Percentiles rank a stretch among this genome's conserved stretches.
phyloP scores from a whole-genome alignment of 1,140 invertebrate species.

The Apocrypta bakeri region DNA sequence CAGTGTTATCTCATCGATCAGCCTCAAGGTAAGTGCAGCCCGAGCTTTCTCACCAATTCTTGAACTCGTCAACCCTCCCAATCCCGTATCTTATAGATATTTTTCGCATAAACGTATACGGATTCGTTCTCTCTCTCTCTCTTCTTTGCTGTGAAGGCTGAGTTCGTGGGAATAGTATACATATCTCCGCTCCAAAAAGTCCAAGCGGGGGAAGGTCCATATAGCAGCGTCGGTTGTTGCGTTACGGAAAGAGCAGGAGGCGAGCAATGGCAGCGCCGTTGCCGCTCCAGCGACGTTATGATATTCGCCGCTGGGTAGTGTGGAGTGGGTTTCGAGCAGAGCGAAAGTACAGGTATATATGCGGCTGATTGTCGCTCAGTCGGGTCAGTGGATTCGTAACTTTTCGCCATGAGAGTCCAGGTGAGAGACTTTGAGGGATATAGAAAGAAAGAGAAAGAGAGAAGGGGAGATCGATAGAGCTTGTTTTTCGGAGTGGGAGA shows the following conservation, averaged over 20 bases:
- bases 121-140: too few relatives aligned
- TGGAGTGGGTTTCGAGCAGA: conserved; percentile 63
- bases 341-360: conserved; percentile 73
- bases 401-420: conserved; percentile 68
- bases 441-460: background rate
- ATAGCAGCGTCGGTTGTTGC: background rate
- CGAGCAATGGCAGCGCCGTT: conserved; percentile 47
- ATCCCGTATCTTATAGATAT: background rate
- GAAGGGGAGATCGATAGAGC: too few relatives aligned
- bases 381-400: conserved; percentile 66
- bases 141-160: background rate
- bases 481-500: background rate
- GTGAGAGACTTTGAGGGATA: conserved; percentile 57
- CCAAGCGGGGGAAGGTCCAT: background rate
- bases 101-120: background rate
- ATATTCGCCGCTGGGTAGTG: conserved; percentile 55
- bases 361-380: conserved; percentile 64
- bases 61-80: too few relatives aligned
- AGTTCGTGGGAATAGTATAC: background rate
- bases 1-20: too few relatives aligned
- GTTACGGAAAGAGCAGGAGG: conserved; percentile 2
- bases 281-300: conserved; percentile 56
- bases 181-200: background rate
- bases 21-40: too few relatives aligned
- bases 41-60: too few relatives aligned